Evolutionary conservation across 2,888 invertebrate genomes (phyloP).

Genomic region (Sarcophaga carnaria): DNA sequence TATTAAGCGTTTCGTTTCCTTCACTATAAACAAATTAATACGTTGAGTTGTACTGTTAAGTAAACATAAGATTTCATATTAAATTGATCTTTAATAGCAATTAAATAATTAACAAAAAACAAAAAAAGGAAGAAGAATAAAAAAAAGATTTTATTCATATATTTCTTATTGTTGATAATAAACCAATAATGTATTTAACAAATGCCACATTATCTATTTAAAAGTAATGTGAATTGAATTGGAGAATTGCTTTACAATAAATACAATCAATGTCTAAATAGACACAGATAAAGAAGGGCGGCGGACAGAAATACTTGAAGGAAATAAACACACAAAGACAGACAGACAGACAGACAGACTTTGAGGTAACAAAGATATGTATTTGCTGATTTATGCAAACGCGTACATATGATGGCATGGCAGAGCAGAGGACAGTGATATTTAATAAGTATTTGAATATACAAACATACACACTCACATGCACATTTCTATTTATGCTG

Average conservation of each 20-base stretch:
- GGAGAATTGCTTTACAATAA: slow-evolving; percentile 24
- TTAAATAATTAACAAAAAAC: background rate
- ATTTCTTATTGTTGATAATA: background rate
- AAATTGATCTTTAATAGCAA: slow-evolving; percentile 4
- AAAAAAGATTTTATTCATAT: no score
- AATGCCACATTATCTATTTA: slow-evolving; percentile 35
- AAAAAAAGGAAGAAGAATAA: no score
- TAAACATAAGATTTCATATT: background rate
- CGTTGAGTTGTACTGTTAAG: background rate
- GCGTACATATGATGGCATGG: background rate
- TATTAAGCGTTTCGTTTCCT: slow-evolving; percentile 20
- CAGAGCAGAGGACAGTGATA: background rate
- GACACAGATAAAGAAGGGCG: slow-evolving; percentile 5
- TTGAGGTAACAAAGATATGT: slow-evolving; percentile 27
- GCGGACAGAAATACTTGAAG: slow-evolving; percentile 23
- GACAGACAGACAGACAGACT: background rate
- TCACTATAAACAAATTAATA: slow-evolving; percentile 8
- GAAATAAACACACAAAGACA: slow-evolving; percentile 2
- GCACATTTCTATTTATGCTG: background rate
- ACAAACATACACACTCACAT: background rate
- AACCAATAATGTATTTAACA: slow-evolving; percentile 10
- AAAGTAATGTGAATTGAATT: background rate
- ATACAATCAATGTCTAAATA: slow-evolving; percentile 42
- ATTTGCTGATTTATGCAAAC: slow-evolving; percentile 54
- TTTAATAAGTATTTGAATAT: background rate